Evolutionary conservation across 1,140 invertebrate species (phyloP).

Genomic region (Cydia pomonella): DNA sequence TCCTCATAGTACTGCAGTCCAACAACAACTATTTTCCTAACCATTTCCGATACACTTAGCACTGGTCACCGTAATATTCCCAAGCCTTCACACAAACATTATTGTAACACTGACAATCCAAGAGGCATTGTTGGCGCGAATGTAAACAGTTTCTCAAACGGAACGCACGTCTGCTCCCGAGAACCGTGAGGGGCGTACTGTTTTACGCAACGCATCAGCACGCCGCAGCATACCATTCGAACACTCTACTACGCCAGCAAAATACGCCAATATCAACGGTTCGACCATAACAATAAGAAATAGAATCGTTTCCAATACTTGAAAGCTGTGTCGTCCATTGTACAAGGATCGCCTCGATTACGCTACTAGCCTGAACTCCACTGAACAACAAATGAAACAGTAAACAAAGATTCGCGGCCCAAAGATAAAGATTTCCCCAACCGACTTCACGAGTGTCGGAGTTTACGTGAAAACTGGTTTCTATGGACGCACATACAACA

Average conservation of each 20-base stretch:
- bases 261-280: background rate
- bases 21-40: conserved; percentile 74
- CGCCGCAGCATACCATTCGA: conserved; percentile 70
- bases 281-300: background rate
- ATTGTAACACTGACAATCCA: conserved; percentile 41
- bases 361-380: conserved; percentile 56
- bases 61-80: conserved; percentile 49
- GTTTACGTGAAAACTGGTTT: conserved; percentile 19
- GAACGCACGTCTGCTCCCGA: conserved; percentile 53
- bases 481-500: conserved; percentile 7
- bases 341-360: conserved; percentile 73
- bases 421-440: conserved; percentile 50
- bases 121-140: conserved; percentile 11
- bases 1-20: conserved; percentile 74
- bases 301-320: background rate
- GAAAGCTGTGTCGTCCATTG: background rate
- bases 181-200: conserved; percentile 61
- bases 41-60: conserved; percentile 61
- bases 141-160: conserved; percentile 21
- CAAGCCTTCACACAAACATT: conserved; percentile 57
- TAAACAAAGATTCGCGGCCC: conserved; percentile 54
- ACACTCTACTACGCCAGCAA: conserved; percentile 26
- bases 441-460: conserved; percentile 40
- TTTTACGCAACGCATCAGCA: conserved; percentile 68
- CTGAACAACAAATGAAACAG: conserved; percentile 60